A percentile compares a stretch with the other conserved stretches of the same genome.
Evolutionary conservation across 2,888 invertebrate genomes (phyloP).

Genomic region (Lithophane ornitopus): DNA sequence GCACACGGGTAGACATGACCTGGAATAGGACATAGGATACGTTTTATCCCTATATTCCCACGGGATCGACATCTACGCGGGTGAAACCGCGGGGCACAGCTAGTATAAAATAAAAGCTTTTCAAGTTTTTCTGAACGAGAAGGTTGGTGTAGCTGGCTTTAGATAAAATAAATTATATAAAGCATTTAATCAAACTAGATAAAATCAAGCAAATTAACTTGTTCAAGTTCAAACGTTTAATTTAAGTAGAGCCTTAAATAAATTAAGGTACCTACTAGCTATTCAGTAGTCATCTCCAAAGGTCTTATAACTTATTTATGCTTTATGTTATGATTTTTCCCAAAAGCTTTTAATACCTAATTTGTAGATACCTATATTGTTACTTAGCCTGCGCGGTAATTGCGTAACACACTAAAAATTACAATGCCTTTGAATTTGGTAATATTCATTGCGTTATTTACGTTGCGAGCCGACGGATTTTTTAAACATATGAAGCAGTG

Average conservation of each 20-base stretch:
- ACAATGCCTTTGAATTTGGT: neutral
- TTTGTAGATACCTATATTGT: neutral
- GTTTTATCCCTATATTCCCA: no score
- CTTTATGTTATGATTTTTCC: conserved; percentile 1
- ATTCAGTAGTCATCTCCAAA: neutral
- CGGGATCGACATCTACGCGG: no score
- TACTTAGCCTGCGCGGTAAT: neutral
- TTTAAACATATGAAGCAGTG: neutral
- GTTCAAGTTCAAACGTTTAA: neutral
- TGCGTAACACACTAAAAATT: neutral
- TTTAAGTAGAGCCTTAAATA: conserved; percentile 6
- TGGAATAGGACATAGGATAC: no score
- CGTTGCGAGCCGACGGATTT: neutral
- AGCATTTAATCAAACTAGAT: conserved; percentile 1
- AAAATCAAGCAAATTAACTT: conserved; percentile 1
- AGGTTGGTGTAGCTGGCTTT: neutral
- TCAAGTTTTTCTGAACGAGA: neutral
- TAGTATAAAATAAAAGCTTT: neutral
- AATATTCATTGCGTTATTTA: neutral
- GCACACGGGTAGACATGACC: no score
- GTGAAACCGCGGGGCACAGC: no score
- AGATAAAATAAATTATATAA: neutral
- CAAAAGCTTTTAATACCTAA: neutral
- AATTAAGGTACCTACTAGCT: neutral
- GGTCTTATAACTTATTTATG: neutral